Evolutionary conservation across 2,113 vertebrate genomes (phyloP).

Genomic region (Isurus oxyrinchus): DNA sequence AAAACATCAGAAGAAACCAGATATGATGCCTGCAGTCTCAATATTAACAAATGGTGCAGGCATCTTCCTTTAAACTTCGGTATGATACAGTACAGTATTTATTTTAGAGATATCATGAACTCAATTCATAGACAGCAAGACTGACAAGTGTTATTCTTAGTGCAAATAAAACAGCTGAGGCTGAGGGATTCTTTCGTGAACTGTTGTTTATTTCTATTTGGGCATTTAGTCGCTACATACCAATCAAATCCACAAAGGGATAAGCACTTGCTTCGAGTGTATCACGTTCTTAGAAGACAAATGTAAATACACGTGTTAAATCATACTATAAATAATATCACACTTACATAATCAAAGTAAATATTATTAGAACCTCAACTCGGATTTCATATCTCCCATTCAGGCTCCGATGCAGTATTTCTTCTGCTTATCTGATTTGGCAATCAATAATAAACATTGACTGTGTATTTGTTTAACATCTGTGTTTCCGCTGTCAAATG

Average conservation of each 20-base stretch:
- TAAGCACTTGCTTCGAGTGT: neutral
- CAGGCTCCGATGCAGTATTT: neutral
- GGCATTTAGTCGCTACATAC: no score
- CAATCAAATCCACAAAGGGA: neutral
- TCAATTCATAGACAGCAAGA: neutral
- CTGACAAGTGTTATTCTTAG: neutral
- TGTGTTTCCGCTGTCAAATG: neutral
- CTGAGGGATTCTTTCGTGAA: neutral
- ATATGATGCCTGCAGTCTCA: neutral
- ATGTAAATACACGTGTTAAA: neutral
- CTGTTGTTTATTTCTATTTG: neutral
- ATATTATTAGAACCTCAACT: constrained; percentile 10
- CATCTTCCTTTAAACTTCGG: neutral
- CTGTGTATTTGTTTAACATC: neutral
- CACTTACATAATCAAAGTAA: constrained; percentile 12
- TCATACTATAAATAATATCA: neutral
- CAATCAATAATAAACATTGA: neutral
- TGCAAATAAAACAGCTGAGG: neutral
- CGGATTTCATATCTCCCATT: neutral
- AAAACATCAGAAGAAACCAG: neutral
- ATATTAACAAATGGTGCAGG: neutral
- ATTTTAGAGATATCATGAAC: neutral
- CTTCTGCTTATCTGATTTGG: neutral
- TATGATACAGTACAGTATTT: neutral
- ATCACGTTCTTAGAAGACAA: neutral